Percentiles rank a stretch among this genome's conserved stretches.
Conservation (phyloP, 1,140 invertebrate genomes). For the Ooceraea biroi region DNA sequence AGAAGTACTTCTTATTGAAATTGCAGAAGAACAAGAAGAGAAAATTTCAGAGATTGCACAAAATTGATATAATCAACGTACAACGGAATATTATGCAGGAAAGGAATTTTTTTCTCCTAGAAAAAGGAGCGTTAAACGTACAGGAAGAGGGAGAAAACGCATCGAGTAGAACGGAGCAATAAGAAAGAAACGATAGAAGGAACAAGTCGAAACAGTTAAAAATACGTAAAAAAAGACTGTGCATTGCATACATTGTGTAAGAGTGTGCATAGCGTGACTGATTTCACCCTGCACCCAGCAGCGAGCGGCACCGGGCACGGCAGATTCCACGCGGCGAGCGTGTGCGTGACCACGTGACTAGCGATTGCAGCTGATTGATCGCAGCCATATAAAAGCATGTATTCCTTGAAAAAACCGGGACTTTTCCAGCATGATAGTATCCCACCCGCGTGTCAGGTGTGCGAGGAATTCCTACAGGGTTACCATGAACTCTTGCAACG, state of each 20-base stretch:
- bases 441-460: constrained; percentile 76
- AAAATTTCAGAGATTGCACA: too few species aligned
- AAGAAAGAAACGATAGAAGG: too few species aligned
- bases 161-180: too few species aligned
- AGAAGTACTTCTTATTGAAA: too few species aligned
- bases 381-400: constrained; percentile 35
- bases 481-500: constrained; percentile 81
- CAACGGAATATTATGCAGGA: too few species aligned
- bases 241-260: background rate
- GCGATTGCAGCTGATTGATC: constrained; percentile 23
- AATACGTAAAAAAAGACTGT: too few species aligned
- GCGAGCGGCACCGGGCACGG: background rate
- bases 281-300: constrained; percentile 5
- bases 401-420: constrained; percentile 47
- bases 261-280: background rate
- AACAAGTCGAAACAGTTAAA: too few species aligned
- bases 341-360: constrained; percentile 13
- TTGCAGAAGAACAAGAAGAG: too few species aligned
- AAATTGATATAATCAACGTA: too few species aligned
- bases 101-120: too few species aligned
- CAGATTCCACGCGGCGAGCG: constrained; percentile 23
- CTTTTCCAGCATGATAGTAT: constrained; percentile 76
- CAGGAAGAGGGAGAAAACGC: too few species aligned
- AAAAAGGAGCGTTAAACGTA: too few species aligned
- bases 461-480: constrained; percentile 78